Evolutionary conservation across 1,140 invertebrate genomes (phyloP), one percentile per base, ranked within the genome.

Genomic region (Diorhabda carinulata): DNA sequence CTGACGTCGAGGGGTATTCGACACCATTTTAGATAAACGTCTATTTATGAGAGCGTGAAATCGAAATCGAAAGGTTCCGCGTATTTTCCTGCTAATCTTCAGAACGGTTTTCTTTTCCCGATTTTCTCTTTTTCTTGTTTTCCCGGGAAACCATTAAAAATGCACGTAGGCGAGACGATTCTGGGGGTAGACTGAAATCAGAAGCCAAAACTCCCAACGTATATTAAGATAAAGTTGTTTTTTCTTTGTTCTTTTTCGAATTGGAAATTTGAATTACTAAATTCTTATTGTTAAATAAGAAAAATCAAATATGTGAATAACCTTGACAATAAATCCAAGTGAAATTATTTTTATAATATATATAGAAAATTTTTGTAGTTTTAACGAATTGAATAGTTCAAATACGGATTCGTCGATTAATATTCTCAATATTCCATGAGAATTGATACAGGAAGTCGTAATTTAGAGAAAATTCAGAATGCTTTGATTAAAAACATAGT

Each of bases 41-140:
- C 47, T 52, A 52, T 52, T 52, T 52, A 52, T 52, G 47, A 52
- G 47, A 52, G 47, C 47, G 47, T 52, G 47, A 52, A 52, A 52
- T 52, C 47, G 47, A 52, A 52, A 52, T 52, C 47, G 47, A 52
- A 52, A 52, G 47, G 47, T 52, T 52, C 47, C 47, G 47, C 47
- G 47, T 52, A 52, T 52, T 52, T 52, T 52, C 47, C 47, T 52
- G 47, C 47, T 52, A 52, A 52, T 52, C 47, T 52, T 52, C 47
- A n/a, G 47, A 52, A 52, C 47, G 47, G 47, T 52, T 52, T 52
- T 52, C 47, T 52, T 52, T 52, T 52, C 47, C 47, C 47, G 47
- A 52, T 52, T 52, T 52, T 52, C 47, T 52, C 47, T n/a, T 52
- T 52, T 52, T 52, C 47, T 52, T 52, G 47, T 52, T 52, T 52